Percentiles rank a stretch among this genome's conserved stretches.
phyloP scores from a whole-genome alignment of 2,113 vertebrate genomes.

The Hippopotamus amphibius region DNA sequence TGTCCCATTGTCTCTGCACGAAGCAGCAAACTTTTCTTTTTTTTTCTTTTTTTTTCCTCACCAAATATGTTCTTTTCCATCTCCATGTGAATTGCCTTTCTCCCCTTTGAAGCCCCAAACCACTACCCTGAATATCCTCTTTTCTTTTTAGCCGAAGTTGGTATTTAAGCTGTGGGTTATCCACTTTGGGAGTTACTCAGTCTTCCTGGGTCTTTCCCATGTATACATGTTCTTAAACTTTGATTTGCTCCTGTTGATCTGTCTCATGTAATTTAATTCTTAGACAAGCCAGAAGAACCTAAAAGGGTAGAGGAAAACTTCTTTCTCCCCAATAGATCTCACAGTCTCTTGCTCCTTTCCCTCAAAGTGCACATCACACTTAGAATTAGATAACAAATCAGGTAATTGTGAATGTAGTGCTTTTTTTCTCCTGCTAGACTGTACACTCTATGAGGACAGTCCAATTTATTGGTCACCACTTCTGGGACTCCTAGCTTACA shows the following conservation, averaged over 20 bases:
- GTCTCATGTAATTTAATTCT: not conserved
- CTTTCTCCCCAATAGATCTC: not conserved
- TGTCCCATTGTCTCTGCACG: not conserved
- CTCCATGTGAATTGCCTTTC: not conserved
- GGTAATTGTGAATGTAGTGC: not conserved
- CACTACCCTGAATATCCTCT: not conserved
- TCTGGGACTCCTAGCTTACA: not conserved
- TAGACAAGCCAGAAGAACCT: not conserved
- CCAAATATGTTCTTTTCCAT: not conserved
- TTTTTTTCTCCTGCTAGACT: not conserved
- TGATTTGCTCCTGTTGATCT: not conserved
- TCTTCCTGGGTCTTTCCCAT: not conserved
- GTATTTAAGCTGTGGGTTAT: not conserved
- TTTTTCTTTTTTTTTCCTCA: not conserved
- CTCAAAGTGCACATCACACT: not conserved
- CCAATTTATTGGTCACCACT: not conserved
- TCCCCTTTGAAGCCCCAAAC: not conserved
- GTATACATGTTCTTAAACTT: not conserved
- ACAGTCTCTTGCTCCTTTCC: not conserved
- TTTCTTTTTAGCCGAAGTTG: not conserved
- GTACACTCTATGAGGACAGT: not conserved
- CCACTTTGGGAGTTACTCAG: not conserved
- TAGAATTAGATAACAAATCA: not conserved
- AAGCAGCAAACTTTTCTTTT: not conserved
- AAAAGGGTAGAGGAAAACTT: not conserved